Base-by-base conservation (phyloP, 2,888 invertebrate genomes). In the Spialia ferax region DNA sequence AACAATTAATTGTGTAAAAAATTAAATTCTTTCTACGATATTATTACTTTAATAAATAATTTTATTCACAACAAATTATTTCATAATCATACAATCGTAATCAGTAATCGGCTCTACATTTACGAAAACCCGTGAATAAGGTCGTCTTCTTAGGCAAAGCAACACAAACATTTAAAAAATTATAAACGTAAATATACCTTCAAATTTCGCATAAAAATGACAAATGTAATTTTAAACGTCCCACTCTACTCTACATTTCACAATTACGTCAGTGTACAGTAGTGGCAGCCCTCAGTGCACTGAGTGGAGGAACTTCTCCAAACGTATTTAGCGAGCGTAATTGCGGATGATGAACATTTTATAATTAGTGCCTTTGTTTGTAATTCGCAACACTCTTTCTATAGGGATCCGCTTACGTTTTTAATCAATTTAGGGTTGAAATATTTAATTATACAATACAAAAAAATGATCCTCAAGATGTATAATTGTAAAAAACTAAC, bases 301-400 rank as follows among this genome's bases (percentile, higher is more conserved):
- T 29, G 60, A 60, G 62, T 52, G 54, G 63, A n/a, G 54, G 54
- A 42, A 54, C 63, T 63, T 63, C 63, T 54, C 26, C 55, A 63
- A 63, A 62, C 50, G 52, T 62, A 62, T 62, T 62, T 62, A 62
- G 32, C 56, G 63, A 63, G 63, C 63, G 56, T 56, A 75, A 75
- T 74, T 73, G 70, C 71, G 71, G 72, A 72, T 71, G 61, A 55
- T 54, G 70, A 70, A 74, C 75, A 74, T 74, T 73, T 73, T 75
- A 73, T 76, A 75, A 76, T 74, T 75, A 72, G 73, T 71, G 69
- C 71, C 74, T 73, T 75, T 75, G 73, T 75, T 72, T 69, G 63
- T 56, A 56, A 56, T 56, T 63, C 45, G 56, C 56, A 56, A 63
- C 63, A 63, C 38, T 63, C 38, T 8, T 55, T 45, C 18, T 45